These are phyloP conservation scores for Stigmatopora argus DNA, from an alignment of 2,113 vertebrate genomes.

Conservation along the genomic window DNA sequence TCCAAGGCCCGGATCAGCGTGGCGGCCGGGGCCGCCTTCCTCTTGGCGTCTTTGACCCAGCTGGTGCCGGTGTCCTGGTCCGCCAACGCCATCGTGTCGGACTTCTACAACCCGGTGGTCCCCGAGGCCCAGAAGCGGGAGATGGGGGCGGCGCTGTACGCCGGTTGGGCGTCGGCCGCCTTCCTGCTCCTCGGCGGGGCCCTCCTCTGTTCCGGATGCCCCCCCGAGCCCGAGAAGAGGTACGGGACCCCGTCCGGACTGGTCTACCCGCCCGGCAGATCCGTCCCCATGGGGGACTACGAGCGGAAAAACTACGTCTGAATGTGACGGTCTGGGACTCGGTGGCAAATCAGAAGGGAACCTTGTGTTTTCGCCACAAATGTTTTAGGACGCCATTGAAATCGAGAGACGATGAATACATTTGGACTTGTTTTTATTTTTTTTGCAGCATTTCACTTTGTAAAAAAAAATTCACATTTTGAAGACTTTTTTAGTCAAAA, in stretches of 20 bases:
- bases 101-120: slow-evolving; percentile 79
- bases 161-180: slow-evolving; percentile 83
- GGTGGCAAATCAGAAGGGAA: not conserved
- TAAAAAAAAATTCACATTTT: too few relatives aligned
- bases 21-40: slow-evolving; percentile 75
- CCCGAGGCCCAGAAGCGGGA: slow-evolving; percentile 78
- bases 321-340: slow-evolving; percentile 27
- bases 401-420: not conserved
- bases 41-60: slow-evolving; percentile 74
- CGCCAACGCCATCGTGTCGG: slow-evolving; percentile 79
- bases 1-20: slow-evolving; percentile 86
- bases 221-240: slow-evolving; percentile 72
- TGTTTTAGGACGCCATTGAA: not conserved
- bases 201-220: slow-evolving; percentile 85
- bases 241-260: slow-evolving; percentile 70
- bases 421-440: too few relatives aligned
- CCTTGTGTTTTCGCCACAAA: not conserved
- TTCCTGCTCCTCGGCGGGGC: slow-evolving; percentile 81
- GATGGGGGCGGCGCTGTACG: slow-evolving; percentile 80
- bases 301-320: slow-evolving; percentile 86
- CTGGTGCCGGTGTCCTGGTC: slow-evolving; percentile 88
- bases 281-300: slow-evolving; percentile 51
- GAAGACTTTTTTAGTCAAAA: too few relatives aligned
- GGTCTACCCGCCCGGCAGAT: slow-evolving; percentile 75
- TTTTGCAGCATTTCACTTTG: too few relatives aligned